These are phyloP conservation scores for Merops nubicus DNA, from an alignment of 2,113 vertebrate species.

Conservation along the genomic window DNA sequence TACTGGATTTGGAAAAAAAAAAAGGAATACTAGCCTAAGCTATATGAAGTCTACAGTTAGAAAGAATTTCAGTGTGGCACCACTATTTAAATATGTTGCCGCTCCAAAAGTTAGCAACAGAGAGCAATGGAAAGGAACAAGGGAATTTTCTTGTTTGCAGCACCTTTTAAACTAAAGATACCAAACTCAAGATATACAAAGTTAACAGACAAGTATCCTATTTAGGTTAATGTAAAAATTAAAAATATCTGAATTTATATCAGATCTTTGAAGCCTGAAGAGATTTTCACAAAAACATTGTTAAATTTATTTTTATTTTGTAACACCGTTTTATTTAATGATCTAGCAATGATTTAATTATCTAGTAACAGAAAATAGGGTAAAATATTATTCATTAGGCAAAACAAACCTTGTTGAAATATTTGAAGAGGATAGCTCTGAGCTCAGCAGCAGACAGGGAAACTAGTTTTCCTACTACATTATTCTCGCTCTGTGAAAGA, in stretches of 20 bases:
- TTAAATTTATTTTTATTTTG: not conserved
- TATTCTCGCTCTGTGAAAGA: constrained; percentile 73
- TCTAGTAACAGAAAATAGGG: not conserved
- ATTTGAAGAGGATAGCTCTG: constrained; percentile 84
- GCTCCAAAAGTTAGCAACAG: not conserved
- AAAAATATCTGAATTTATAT: not conserved
- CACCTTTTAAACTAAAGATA: not conserved
- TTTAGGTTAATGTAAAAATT: not conserved
- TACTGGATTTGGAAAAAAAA: not conserved
- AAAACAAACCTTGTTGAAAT: constrained; percentile 89
- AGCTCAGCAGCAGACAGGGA: constrained; percentile 78
- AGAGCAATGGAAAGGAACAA: not conserved
- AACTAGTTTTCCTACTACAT: constrained; percentile 81
- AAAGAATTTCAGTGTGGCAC: not conserved
- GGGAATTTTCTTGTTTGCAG: not conserved
- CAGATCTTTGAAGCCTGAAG: not conserved
- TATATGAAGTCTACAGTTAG: not conserved
- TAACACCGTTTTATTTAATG: not conserved
- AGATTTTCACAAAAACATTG: not conserved
- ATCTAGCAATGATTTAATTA: no score
- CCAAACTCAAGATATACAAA: not conserved
- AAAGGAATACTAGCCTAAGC: not conserved
- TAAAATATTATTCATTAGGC: not conserved
- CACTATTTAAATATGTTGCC: not conserved
- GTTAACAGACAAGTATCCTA: not conserved